Evolutionary conservation across 2,797 vertebrate species (phyloP).

Genomic region (Poecilia velifera): DNA sequence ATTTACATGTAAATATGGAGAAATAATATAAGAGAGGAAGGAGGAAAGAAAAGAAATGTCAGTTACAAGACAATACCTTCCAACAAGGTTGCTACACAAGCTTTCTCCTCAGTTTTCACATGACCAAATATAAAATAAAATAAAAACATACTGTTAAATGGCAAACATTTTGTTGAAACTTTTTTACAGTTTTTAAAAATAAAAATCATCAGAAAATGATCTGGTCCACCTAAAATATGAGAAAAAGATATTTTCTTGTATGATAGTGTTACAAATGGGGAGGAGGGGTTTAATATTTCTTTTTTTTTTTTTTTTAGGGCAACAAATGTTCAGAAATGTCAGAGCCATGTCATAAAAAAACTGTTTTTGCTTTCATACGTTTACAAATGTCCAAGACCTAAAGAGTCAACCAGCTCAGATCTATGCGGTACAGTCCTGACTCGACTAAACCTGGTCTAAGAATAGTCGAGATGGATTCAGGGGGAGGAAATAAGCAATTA

Average conservation of each 20-base stretch:
- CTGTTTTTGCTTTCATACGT: slow-evolving; percentile 24
- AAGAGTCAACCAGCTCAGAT: slow-evolving; percentile 53
- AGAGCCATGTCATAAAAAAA: slow-evolving; percentile 22
- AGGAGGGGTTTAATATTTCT: neutral
- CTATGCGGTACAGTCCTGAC: slow-evolving; percentile 24
- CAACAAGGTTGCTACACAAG: slow-evolving; percentile 29
- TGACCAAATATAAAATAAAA: slow-evolving; percentile 24
- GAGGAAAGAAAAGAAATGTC: slow-evolving; percentile 42
- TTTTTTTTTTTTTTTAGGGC: slow-evolving; percentile 25
- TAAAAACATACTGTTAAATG: slow-evolving; percentile 47
- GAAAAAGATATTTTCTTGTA: slow-evolving; percentile 24
- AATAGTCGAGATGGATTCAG: slow-evolving; percentile 24
- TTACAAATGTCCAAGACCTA: slow-evolving; percentile 49
- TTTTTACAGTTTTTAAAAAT: slow-evolving; percentile 29
- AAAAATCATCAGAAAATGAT: neutral
- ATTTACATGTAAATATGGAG: slow-evolving; percentile 78
- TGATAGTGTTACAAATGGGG: slow-evolving; percentile 17
- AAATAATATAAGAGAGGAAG: slow-evolving; percentile 55
- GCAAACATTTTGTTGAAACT: slow-evolving; percentile 1
- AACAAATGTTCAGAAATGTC: slow-evolving; percentile 23
- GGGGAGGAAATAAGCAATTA: slow-evolving; percentile 38
- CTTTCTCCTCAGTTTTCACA: slow-evolving; percentile 44
- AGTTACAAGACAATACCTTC: slow-evolving; percentile 41
- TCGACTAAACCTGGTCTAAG: slow-evolving; percentile 34
- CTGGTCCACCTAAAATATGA: slow-evolving; percentile 22